Conservation (phyloP, 2,113 vertebrate genomes). For the Meleagris gallopavo region DNA sequence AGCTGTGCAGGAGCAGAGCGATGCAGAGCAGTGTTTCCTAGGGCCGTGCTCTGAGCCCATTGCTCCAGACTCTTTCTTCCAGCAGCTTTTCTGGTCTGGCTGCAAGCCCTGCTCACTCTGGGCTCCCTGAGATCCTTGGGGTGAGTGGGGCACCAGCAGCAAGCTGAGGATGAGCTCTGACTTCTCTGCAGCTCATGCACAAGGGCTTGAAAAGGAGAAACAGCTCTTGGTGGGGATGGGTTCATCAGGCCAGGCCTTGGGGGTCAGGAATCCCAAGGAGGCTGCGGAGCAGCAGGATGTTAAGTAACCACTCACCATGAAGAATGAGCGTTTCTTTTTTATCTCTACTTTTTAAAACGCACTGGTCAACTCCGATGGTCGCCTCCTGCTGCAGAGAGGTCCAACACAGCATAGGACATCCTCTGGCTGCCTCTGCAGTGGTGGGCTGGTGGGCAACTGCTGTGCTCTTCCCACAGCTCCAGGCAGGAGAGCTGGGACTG, state of each 20-base stretch:
- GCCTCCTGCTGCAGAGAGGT: background rate
- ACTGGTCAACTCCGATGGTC: background rate
- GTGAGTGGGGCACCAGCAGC: background rate
- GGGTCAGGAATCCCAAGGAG: slow-evolving; percentile 1
- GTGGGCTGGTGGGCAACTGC: background rate
- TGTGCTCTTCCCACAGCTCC: background rate
- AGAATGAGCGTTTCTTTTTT: background rate
- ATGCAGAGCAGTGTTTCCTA: accelerated
- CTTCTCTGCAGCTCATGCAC: background rate
- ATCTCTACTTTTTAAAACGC: slow-evolving; percentile 8
- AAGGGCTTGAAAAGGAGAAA: background rate
- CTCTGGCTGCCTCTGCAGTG: background rate
- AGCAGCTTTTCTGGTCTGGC: background rate
- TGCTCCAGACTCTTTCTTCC: background rate
- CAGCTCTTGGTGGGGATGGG: background rate
- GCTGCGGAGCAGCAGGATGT: background rate
- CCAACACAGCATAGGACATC: background rate
- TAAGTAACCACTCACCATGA: background rate
- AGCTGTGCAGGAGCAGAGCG: background rate
- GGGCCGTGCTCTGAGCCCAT: background rate
- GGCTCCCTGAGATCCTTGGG: background rate
- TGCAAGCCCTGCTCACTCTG: background rate
- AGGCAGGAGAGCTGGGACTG: too few relatives aligned
- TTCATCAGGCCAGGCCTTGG: background rate
- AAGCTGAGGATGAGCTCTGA: slow-evolving; percentile 13